These are phyloP conservation scores for Syncerus caffer DNA, from an alignment of 2,797 vertebrate species.

Conservation along the genomic window DNA sequence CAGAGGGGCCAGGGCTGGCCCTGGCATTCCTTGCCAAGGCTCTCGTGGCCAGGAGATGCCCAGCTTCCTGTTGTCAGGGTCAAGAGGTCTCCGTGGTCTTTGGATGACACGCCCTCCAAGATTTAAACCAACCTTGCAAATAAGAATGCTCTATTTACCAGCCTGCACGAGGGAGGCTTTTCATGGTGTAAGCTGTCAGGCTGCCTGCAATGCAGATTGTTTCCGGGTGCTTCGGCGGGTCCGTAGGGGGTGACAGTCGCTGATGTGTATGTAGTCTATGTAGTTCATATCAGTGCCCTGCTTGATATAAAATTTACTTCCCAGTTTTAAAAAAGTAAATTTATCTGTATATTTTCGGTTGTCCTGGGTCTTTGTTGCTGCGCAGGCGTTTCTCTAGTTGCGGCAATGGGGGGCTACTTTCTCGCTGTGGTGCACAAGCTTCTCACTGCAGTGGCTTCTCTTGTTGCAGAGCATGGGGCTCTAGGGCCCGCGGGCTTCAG, in stretches of 20 bases:
- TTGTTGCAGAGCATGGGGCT: not conserved
- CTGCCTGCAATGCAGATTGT: not conserved
- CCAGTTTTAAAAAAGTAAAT: not conserved
- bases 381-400: not conserved
- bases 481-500: rapidly evolving
- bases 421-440: rapidly evolving
- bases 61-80: not conserved
- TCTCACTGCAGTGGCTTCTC: not conserved
- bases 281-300: not conserved
- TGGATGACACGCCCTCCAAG: rapidly evolving
- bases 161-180: not conserved
- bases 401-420: not conserved
- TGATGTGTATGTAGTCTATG: not conserved
- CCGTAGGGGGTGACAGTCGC: not conserved
- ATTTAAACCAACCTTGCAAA: not conserved
- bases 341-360: not conserved
- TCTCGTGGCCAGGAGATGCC: not conserved
- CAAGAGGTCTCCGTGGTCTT: not conserved
- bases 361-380: not conserved
- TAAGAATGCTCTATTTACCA: not conserved
- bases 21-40: not conserved
- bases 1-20: not conserved
- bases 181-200: rapidly evolving
- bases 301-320: no score
- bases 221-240: not conserved